Evolutionary conservation across 1,140 invertebrate species (phyloP).

Genomic region (Danaus plexippus): DNA sequence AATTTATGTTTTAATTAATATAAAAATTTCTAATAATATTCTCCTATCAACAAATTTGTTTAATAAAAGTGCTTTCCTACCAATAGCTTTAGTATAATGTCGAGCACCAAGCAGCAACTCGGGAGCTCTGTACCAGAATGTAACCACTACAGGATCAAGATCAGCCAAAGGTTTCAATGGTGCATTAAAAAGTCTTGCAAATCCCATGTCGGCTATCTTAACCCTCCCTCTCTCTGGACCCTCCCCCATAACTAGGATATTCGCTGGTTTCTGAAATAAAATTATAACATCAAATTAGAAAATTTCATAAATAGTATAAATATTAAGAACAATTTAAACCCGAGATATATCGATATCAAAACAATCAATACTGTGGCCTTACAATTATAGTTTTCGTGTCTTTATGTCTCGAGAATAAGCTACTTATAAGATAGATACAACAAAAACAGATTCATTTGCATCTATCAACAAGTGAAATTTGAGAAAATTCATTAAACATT

Average conservation of each 20-base stretch:
- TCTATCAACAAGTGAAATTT: too few species aligned
- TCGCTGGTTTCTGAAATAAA: slow-evolving; percentile 92
- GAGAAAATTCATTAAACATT: too few species aligned
- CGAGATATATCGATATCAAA: too few species aligned
- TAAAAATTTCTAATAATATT: slow-evolving; percentile 5
- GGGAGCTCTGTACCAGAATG: slow-evolving; percentile 99
- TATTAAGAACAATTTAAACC: too few species aligned
- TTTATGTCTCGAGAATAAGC: too few species aligned
- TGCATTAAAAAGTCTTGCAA: slow-evolving; percentile 98
- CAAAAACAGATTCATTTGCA: too few species aligned
- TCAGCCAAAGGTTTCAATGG: slow-evolving; percentile 98
- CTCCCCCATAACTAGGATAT: slow-evolving; percentile 99
- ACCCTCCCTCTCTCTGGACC: slow-evolving; percentile 96
- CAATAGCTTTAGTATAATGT: slow-evolving; percentile 99
- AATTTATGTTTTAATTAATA: not conserved
- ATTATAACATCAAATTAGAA: too few species aligned
- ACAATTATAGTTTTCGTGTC: too few species aligned
- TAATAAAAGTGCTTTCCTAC: slow-evolving; percentile 66
- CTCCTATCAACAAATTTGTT: not conserved
- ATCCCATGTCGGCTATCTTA: slow-evolving; percentile 99
- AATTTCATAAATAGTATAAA: too few species aligned
- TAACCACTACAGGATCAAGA: slow-evolving; percentile 99
- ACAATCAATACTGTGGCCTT: too few species aligned
- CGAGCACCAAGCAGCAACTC: slow-evolving; percentile 96
- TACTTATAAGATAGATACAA: too few species aligned